Evolutionary conservation across 1,140 invertebrate species (phyloP), one percentile per base, ranked within the genome.

Genomic region (Heliconius congener): DNA sequence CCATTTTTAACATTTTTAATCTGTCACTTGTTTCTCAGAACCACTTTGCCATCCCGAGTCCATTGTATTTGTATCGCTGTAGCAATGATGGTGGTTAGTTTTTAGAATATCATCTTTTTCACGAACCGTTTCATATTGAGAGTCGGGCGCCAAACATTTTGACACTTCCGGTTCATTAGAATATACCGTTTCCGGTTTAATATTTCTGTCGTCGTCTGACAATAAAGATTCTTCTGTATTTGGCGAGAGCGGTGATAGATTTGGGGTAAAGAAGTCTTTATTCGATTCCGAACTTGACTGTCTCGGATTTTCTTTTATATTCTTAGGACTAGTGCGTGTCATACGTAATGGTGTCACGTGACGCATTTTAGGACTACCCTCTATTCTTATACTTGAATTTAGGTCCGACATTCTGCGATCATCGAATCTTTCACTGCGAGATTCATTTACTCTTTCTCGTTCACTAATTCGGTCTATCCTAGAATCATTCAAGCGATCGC

Each of bases 21-120:
- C 94, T 46, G 93, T 95, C 30, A 91, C 91, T 74, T 95, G 94
- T 84, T 93, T 95, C 77, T 95, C 94, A 0, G 93, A 94, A 1
- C 94, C 94, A 55, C 93, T 94, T 80, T 95, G 94, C 94, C 94
- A 95, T 0, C 94, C 94, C 1, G 94, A 95, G 77, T 95, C 94
- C 94, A 95, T 95, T 6, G 94, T 95, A 77, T 95, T 95, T 8
- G 94, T 95, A 74, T 95, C 94, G 79, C 94, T 95, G 73, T 93
- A 95, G 60, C 94, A 95, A 74, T 94, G 91, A 70, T 93, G 91
- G 42, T 93, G 93, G 50, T 93, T 94, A 0, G 87, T 83, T 37
- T 93, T 91, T 23, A 93, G 77, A 27, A 90, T 87, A 1, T 93
- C 93, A 23, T 90, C 89, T 71, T 93, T 93, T 0, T 93, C 94